Conservation (phyloP, 2,797 vertebrate species). For the Leptodon cayanensis region DNA sequence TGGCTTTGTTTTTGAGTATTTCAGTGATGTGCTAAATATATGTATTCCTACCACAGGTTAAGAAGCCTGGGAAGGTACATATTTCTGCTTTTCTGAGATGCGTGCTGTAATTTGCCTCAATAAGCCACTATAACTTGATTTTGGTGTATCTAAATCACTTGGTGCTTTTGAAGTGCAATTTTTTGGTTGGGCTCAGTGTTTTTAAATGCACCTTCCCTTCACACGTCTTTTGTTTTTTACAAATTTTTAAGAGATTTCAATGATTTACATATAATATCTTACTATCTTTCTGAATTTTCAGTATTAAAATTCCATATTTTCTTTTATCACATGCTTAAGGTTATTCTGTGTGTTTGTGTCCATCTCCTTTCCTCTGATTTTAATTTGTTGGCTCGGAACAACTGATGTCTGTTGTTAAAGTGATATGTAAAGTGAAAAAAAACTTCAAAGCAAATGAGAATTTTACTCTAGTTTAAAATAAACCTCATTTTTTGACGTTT, state of each 20-base stretch:
- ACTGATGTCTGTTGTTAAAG: neutral
- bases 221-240: neutral
- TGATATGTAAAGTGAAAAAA: neutral
- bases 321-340: neutral
- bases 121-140: neutral
- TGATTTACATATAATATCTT: neutral
- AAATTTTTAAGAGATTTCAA: neutral
- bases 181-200: neutral
- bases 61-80: neutral
- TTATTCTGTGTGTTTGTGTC: neutral
- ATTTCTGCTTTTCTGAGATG: neutral
- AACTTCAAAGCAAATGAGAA: neutral
- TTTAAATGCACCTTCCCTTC: neutral
- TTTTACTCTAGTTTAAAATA: neutral
- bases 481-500: neutral
- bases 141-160: neutral
- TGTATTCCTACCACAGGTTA: neutral
- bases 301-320: neutral
- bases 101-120: fast-evolving
- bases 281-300: neutral
- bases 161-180: neutral
- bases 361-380: neutral
- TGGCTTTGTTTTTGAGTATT: neutral
- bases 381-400: neutral
- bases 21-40: fast-evolving